Conservation (phyloP, 2,797 vertebrate species). For the Cygnus olor region DNA sequence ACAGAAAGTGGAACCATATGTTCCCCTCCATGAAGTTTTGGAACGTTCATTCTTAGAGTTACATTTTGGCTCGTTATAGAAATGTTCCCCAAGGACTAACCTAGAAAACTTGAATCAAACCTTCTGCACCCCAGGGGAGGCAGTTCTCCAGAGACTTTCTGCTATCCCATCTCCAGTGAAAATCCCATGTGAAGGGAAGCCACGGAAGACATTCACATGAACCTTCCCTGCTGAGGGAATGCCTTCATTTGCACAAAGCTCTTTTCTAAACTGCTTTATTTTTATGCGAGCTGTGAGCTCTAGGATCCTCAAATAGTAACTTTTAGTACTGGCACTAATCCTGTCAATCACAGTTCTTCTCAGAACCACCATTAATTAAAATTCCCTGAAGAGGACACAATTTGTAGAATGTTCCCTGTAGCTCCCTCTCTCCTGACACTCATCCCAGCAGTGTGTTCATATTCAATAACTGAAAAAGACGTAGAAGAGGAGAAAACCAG, state of each 20-base stretch:
- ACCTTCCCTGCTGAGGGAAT: slow-evolving; percentile 7
- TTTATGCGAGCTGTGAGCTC: slow-evolving; percentile 35
- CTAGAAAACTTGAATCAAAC: background rate
- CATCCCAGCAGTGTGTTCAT: background rate
- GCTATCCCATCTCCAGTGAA: background rate
- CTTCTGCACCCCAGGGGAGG: background rate
- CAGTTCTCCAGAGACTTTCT: background rate
- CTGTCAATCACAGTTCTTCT: slow-evolving; percentile 43
- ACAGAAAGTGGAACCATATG: slow-evolving; percentile 8
- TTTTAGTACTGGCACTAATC: slow-evolving; percentile 23
- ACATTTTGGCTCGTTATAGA: background rate
- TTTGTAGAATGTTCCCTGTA: background rate
- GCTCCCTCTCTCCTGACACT: background rate
- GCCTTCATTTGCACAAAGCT: slow-evolving; percentile 40
- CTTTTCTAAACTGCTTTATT: background rate
- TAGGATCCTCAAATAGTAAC: slow-evolving; percentile 43
- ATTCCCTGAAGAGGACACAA: background rate
- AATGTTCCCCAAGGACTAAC: background rate
- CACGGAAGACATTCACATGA: slow-evolving; percentile 22
- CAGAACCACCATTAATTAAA: slow-evolving; percentile 41
- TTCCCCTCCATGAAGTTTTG: background rate
- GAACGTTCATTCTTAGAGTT: background rate
- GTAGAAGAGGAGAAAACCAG: slow-evolving; percentile 2
- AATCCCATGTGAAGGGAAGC: slow-evolving; percentile 23
- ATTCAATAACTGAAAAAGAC: slow-evolving; percentile 13